Percentiles rank a stretch among this genome's conserved stretches.
Evolutionary conservation across 1,140 invertebrate species (phyloP).

Genomic region (Eriocheir sinensis): DNA sequence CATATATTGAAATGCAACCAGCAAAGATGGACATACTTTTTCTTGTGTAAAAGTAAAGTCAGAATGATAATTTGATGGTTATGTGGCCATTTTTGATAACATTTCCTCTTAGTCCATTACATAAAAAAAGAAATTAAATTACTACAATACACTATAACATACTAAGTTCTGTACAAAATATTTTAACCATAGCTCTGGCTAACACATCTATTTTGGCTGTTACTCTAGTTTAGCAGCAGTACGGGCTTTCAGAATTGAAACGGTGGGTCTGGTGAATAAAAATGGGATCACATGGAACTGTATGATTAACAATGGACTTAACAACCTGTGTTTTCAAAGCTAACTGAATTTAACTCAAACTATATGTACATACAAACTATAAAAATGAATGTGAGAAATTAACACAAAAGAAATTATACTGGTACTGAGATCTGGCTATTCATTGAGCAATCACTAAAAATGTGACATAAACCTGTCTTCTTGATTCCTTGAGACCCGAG

Average conservation of each 20-base stretch:
- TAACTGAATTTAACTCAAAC: not conserved
- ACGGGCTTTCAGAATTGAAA: not conserved
- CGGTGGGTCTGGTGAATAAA: not conserved
- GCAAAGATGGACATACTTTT: not conserved
- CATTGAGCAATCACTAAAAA: conserved; percentile 25
- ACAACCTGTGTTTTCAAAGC: too few relatives aligned
- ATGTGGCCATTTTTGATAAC: too few relatives aligned
- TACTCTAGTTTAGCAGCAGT: not conserved
- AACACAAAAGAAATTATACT: not conserved
- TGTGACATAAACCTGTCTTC: not conserved
- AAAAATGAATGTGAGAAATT: conserved; percentile 17
- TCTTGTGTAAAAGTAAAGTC: too few relatives aligned
- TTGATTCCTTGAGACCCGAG: not conserved
- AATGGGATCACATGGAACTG: not conserved
- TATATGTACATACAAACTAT: not conserved
- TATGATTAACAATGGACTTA: not conserved
- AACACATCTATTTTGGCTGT: conserved; percentile 3
- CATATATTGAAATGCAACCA: not conserved
- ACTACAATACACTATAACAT: not conserved
- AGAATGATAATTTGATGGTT: too few relatives aligned
- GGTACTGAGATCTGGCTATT: not conserved
- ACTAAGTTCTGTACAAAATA: not conserved
- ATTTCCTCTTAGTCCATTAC: not conserved
- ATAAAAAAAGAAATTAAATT: not conserved
- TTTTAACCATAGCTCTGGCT: not conserved